These are phyloP conservation scores for Thunnus albacares DNA, from an alignment of 2,797 vertebrate species.

Conservation along the genomic window DNA sequence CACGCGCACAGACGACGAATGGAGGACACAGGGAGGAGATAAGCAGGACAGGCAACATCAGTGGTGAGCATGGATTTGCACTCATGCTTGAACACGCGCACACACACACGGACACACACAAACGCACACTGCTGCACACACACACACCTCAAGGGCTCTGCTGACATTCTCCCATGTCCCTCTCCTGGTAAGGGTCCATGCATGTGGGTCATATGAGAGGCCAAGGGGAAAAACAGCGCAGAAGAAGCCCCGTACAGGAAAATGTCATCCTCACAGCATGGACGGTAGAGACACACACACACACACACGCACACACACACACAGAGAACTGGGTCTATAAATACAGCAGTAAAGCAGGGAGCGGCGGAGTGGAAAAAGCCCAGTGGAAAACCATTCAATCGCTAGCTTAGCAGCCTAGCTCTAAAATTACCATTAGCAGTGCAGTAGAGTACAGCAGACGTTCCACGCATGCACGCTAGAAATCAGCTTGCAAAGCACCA, in stretches of 20 bases:
- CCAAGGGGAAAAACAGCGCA: conserved; percentile 68
- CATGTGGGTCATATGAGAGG: conserved; percentile 73
- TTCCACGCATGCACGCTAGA: neutral
- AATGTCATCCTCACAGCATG: conserved; percentile 76
- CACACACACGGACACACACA: conserved; percentile 23
- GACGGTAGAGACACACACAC: conserved; percentile 17
- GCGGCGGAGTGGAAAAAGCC: conserved; percentile 64
- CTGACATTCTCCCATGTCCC: conserved; percentile 79
- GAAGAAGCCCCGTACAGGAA: conserved; percentile 56
- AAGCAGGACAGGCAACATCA: conserved; percentile 48
- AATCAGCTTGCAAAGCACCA: conserved; percentile 32
- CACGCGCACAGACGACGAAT: conserved; percentile 4
- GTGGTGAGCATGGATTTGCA: conserved; percentile 42
- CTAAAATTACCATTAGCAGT: conserved; percentile 58
- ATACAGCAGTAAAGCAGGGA: conserved; percentile 67
- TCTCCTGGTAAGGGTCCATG: conserved; percentile 62
- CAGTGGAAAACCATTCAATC: conserved; percentile 61
- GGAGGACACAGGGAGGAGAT: conserved; percentile 38
- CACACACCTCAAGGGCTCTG: conserved; percentile 68
- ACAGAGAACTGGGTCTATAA: conserved; percentile 64
- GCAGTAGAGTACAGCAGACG: conserved; percentile 19
- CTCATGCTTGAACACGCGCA: neutral
- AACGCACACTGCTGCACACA: conserved; percentile 8
- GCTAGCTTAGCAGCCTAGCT: conserved; percentile 67
- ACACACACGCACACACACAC: conserved; percentile 20